Base-by-base conservation (phyloP, 2,888 invertebrate species). In the Scaptodrosophila latifasciaeformis region DNA sequence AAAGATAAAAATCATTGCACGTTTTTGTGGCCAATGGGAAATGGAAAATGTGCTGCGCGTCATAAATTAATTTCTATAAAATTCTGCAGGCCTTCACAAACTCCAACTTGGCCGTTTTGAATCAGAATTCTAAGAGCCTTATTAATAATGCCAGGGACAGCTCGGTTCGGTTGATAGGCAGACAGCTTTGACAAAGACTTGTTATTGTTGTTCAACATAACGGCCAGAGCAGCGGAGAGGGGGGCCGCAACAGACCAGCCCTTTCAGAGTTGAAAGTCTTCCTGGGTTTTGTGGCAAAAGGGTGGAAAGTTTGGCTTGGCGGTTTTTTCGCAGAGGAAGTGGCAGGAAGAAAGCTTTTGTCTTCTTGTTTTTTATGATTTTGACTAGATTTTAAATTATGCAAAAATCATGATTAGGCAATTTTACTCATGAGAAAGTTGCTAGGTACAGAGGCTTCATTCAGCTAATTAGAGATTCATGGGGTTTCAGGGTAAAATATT, bases 11-110 rank as follows among this genome's bases (percentile, higher is more conserved):
- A 76, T 76, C 69, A 49, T 59, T 43, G 53, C 65, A 69, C 62
- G 66, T 62, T 62, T 54, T 47, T 39, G 34, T 57, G 56, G 4
- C 34, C 13, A 34, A 34, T 59, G 56, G 54, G 42, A 54, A 59
- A 67, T 59, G 65, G 70, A 59, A 75, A 78, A 70, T 74, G 64
- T 61, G 67, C 62, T 54, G 54, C 55, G 65, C 64, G 72, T 77
- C 70, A 80, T 80, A 75, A 75, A 75, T 80, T 67, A 80, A 81
- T 80, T 75, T 80, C 60, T 52, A 29, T 49, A 53, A 75, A 62
- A 57, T 58, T 64, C 64, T 61, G 48, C 65, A 49, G 53, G 48
- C 46, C 34, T 43, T 46, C 52, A n/a, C n/a, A 43, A 54, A 49
- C 54, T 62, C 40, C 44, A 62, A 44, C 42, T 24, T 54, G 54